Conservation (phyloP, 2,888 invertebrate species). For the Podotricha telesiphe region DNA sequence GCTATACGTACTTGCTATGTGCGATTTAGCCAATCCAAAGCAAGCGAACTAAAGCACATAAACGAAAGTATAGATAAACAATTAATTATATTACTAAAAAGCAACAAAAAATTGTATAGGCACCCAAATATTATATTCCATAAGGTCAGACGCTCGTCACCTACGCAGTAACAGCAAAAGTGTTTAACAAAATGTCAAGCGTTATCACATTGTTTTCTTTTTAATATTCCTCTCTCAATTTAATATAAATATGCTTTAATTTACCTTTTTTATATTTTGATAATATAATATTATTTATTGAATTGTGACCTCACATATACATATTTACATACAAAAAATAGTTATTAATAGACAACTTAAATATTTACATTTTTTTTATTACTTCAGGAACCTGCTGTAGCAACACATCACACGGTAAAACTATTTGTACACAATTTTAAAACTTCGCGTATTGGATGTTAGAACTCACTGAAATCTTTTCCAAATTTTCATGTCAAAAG, state of each 20-base stretch:
- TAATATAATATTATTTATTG: not conserved
- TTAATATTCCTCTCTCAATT: not conserved
- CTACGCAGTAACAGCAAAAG: conserved; percentile 24
- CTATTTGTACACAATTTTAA: not conserved
- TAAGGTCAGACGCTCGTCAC: conserved; percentile 28
- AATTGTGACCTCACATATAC: no score
- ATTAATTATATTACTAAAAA: no score
- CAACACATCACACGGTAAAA: not conserved
- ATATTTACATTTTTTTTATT: no score
- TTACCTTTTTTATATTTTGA: not conserved
- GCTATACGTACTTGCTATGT: no score
- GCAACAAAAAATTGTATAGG: no score
- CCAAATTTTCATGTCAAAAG: not conserved
- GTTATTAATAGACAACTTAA: no score
- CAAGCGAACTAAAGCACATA: no score
- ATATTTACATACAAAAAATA: no score
- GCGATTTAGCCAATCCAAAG: no score
- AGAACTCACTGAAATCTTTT: not conserved
- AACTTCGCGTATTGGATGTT: not conserved
- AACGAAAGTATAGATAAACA: no score
- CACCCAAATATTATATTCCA: conserved; percentile 34
- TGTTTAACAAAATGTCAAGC: conserved; percentile 26
- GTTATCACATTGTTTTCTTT: conserved; percentile 12
- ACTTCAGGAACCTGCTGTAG: no score
- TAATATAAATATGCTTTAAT: not conserved